A percentile compares a stretch with the other conserved stretches of the same genome.
phyloP scores from a whole-genome alignment of 2,113 vertebrate species.

The Tringa solitaria region DNA sequence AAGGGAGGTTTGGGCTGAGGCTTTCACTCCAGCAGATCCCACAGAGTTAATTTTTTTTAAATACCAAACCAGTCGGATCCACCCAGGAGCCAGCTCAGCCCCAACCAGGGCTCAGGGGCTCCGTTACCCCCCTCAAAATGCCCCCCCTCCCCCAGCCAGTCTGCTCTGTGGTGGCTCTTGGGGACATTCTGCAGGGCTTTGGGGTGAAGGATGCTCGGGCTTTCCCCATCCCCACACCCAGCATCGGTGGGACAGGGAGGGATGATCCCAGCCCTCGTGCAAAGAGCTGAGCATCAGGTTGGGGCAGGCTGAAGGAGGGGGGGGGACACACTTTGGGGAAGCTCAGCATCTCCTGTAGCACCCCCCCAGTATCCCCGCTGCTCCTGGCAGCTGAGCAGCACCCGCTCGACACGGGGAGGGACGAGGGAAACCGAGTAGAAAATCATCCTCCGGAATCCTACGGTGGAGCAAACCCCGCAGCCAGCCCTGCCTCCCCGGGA shows the following conservation, averaged over 20 bases:
- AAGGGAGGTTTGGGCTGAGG: background rate
- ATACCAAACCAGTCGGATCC: background rate
- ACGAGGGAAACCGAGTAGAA: constrained; percentile 35
- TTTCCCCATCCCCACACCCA: background rate
- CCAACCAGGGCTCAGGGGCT: background rate
- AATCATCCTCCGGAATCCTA: background rate
- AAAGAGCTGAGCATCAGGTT: background rate
- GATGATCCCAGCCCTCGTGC: background rate
- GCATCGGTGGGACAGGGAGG: background rate
- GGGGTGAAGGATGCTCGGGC: background rate
- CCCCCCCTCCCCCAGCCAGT: background rate
- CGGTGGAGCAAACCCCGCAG: background rate
- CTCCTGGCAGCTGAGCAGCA: constrained; percentile 9
- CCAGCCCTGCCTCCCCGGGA: background rate
- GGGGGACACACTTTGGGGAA: too few species aligned
- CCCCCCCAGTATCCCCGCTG: background rate
- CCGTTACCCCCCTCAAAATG: background rate
- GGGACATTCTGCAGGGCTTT: background rate
- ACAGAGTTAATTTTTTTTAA: background rate
- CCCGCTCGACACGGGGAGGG: background rate
- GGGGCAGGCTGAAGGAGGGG: background rate
- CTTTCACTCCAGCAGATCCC: background rate
- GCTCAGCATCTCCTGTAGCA: background rate
- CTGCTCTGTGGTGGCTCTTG: background rate
- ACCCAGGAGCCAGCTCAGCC: background rate